Conservation (phyloP, 2,888 invertebrate genomes). For the Diarsia dahlii region DNA sequence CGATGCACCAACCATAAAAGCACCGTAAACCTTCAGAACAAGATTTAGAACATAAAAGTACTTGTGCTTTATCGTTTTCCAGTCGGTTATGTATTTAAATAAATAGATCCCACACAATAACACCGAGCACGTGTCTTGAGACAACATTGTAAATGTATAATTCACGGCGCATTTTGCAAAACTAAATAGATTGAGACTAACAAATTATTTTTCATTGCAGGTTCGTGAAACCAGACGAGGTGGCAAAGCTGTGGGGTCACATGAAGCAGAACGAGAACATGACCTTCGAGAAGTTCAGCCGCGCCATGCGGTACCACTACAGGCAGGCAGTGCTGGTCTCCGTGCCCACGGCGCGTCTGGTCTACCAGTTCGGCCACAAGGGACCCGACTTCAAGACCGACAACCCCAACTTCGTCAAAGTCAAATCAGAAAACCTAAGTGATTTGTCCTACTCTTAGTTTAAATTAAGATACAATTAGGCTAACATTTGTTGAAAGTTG, state of each 20-base stretch:
- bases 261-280: constrained; percentile 96
- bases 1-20: constrained; percentile 51
- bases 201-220: constrained; percentile 82
- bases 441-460: constrained; percentile 81
- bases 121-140: constrained; percentile 57
- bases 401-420: constrained; percentile 89
- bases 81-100: constrained; percentile 47
- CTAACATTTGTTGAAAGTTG: constrained; percentile 66
- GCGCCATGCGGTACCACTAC: constrained; percentile 97
- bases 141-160: constrained; percentile 58
- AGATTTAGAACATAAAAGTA: constrained; percentile 54
- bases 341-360: constrained; percentile 94
- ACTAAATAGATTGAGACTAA: constrained; percentile 57
- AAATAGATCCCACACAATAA: constrained; percentile 51
- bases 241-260: constrained; percentile 96
- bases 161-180: constrained; percentile 51
- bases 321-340: constrained; percentile 94
- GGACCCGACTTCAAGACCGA: constrained; percentile 94
- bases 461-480: constrained; percentile 64
- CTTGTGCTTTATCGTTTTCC: constrained; percentile 45
- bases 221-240: constrained; percentile 96
- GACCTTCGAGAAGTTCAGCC: constrained; percentile 98
- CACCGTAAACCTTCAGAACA: constrained; percentile 59
- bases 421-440: constrained; percentile 81
- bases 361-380: constrained; percentile 95